Evolutionary conservation across 2,113 vertebrate species (phyloP).

Genomic region (Malurus alboscapulatus): DNA sequence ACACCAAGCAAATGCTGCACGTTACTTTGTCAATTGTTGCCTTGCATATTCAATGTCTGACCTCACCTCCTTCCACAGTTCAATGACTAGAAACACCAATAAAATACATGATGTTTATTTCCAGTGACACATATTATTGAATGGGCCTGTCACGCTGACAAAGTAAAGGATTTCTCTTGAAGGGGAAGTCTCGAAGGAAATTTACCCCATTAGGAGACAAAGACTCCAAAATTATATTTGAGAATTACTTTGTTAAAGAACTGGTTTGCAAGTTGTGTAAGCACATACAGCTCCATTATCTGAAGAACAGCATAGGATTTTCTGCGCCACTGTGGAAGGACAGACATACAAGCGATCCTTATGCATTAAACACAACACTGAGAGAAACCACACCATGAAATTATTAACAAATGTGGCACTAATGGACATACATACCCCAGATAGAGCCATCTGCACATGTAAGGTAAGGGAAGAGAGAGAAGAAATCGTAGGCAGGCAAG

Average conservation of each 20-base stretch:
- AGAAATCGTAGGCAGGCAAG: neutral
- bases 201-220: neutral
- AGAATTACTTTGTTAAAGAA: neutral
- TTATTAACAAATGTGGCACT: neutral
- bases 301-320: neutral
- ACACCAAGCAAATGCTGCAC: constrained; percentile 29
- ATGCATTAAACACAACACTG: neutral
- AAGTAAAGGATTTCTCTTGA: neutral
- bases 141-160: neutral
- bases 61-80: constrained; percentile 32
- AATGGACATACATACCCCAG: neutral
- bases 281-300: neutral
- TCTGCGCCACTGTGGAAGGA: neutral
- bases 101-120: neutral
- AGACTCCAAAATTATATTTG: neutral
- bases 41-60: constrained; percentile 10
- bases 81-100: constrained; percentile 1
- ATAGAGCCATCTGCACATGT: neutral
- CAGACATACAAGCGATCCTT: neutral
- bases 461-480: neutral
- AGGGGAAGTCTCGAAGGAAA: neutral
- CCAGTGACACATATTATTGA: constrained; percentile 5
- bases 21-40: constrained; percentile 23
- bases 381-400: neutral
- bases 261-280: neutral